Evolutionary conservation across 2,888 invertebrate species (phyloP).

Genomic region (Aphrophora alni): DNA sequence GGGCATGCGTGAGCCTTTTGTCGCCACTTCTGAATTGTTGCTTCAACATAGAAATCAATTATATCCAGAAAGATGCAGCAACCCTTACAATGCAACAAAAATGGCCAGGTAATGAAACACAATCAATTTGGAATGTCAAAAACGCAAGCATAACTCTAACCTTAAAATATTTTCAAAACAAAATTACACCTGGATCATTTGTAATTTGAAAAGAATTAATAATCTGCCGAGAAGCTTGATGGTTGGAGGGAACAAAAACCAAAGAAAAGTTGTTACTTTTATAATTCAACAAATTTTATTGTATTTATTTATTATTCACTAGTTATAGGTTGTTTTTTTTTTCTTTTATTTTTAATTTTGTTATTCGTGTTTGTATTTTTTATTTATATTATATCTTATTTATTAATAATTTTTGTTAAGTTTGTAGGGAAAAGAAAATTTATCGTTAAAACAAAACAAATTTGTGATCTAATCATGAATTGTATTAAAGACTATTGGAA

Average conservation of each 20-base stretch:
- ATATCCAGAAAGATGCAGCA: too few relatives aligned
- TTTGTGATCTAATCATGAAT: neutral
- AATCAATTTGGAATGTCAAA: too few relatives aligned
- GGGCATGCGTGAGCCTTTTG: too few relatives aligned
- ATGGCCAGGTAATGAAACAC: too few relatives aligned
- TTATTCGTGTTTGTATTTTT: constrained; percentile 30
- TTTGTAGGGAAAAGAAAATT: neutral
- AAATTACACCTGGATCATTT: neutral
- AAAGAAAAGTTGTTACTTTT: constrained; percentile 23
- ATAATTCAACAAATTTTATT: neutral
- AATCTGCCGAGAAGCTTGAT: neutral
- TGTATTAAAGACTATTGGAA: neutral
- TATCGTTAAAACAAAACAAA: neutral
- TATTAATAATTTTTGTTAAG: constrained; percentile 13
- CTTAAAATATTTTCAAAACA: too few relatives aligned
- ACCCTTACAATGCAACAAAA: too few relatives aligned
- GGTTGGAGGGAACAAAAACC: constrained; percentile 29
- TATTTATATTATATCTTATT: constrained; percentile 18
- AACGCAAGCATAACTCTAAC: too few relatives aligned
- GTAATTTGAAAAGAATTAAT: neutral
- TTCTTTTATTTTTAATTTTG: constrained; percentile 22
- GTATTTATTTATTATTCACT: constrained; percentile 21
- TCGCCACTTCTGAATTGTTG: too few relatives aligned
- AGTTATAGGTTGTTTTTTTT: constrained; percentile 22
- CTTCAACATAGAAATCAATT: too few relatives aligned